These are phyloP conservation scores for Rhyacophila brunnea DNA, from an alignment of 1,140 invertebrate genomes.

Conservation along the genomic window DNA sequence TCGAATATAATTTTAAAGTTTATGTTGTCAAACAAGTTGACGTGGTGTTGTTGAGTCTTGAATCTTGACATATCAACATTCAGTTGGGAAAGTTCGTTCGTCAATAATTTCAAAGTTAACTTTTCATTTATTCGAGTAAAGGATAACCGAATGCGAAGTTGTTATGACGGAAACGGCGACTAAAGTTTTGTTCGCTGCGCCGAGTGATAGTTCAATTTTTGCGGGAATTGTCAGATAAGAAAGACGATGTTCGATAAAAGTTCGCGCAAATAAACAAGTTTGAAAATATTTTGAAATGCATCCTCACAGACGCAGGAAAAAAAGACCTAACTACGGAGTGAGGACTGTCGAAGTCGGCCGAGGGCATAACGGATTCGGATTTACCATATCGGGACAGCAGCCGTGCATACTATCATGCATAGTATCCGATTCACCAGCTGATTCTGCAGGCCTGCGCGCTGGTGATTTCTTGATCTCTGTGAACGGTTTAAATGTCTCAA, in stretches of 20 bases:
- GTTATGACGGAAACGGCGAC: no score
- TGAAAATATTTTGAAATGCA: conserved; percentile 22
- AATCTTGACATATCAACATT: conserved; percentile 29
- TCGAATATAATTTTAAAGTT: no score
- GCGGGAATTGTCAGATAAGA: no score
- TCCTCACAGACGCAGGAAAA: conserved; percentile 43
- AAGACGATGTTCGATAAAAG: no score
- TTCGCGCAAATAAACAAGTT: no score
- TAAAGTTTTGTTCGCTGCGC: no score
- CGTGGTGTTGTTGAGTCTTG: conserved; percentile 15
- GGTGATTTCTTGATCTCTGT: conserved; percentile 92
- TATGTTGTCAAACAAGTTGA: conserved; percentile 18
- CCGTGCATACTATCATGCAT: conserved; percentile 89
- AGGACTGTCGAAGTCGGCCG: conserved; percentile 82
- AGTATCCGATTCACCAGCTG: conserved; percentile 74
- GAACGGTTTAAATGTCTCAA: conserved; percentile 84
- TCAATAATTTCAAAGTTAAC: no score
- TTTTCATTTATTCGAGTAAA: no score
- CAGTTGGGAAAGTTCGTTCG: not conserved
- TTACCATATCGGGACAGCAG: conserved; percentile 91
- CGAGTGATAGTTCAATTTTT: no score
- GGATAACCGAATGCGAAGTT: no score
- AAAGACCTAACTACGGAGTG: conserved; percentile 56
- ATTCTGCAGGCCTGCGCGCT: conserved; percentile 75
- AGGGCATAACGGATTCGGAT: conserved; percentile 84